Evolutionary conservation across 2,797 vertebrate genomes (phyloP).

Genomic region (Taeniopygia guttata): DNA sequence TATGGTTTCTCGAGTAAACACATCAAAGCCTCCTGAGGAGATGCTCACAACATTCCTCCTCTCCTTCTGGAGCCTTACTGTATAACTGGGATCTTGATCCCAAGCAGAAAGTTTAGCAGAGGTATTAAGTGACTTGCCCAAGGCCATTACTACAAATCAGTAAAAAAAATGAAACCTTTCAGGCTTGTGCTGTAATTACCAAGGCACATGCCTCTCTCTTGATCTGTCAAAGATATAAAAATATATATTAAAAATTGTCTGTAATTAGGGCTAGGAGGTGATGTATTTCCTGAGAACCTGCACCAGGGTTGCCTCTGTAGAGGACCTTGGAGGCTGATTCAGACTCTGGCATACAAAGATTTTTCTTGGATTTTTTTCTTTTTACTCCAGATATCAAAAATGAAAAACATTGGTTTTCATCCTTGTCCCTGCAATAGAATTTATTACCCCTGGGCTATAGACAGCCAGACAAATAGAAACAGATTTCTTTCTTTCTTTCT

Average conservation of each 20-base stretch:
- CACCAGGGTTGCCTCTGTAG: background rate
- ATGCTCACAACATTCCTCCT: background rate
- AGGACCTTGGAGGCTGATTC: background rate
- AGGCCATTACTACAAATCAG: background rate
- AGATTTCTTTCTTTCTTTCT: background rate
- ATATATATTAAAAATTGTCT: background rate
- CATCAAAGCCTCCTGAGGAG: background rate
- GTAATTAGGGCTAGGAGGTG: slow-evolving; percentile 15
- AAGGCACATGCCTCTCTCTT: background rate
- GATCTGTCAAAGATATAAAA: background rate
- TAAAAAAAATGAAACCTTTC: background rate
- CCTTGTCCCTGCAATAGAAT: background rate
- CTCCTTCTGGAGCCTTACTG: background rate
- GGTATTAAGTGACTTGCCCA: background rate
- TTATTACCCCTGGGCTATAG: slow-evolving; percentile 9
- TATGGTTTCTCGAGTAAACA: background rate
- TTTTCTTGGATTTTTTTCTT: background rate
- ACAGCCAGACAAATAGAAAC: slow-evolving; percentile 27
- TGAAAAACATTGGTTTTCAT: slow-evolving; percentile 12
- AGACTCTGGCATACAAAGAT: background rate
- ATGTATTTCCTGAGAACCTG: background rate
- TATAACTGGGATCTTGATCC: background rate
- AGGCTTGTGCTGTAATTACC: background rate
- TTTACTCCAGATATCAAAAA: slow-evolving; percentile 19
- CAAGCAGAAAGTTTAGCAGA: background rate